Evolutionary conservation across 2,888 invertebrate genomes (phyloP), one percentile per base, ranked within the genome.

Genomic region (Cheilosia pagana): DNA sequence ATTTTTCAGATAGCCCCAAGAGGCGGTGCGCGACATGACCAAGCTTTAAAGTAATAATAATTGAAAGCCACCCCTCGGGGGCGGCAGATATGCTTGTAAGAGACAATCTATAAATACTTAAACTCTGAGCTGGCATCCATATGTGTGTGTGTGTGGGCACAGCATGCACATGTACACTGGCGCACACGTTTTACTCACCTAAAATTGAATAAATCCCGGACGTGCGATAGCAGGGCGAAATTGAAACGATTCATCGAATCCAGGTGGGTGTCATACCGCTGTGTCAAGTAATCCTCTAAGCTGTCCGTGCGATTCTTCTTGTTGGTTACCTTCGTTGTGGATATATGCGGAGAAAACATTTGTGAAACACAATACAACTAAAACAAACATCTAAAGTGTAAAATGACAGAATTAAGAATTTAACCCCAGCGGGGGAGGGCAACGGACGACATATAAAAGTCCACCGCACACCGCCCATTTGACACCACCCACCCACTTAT

Each of bases 191-290:
- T 59, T 77, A 82, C 92, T 92, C 91, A 95, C 95, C 93, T 94
- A 89, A 95, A 94, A 91, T 95, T 95, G 88, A 93, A 95, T 91
- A 95, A 93, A 87, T 95, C 94, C 86, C 92, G 90, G 75, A 95
- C 93, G 88, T 94, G 93, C 83, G 94, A 89, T 12, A 94, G 89
- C 5, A 94, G 92, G 78, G 93, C 94, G 89, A 93, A 94, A 89
- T 95, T 95, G 88, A 94, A 93, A 87, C 94, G 93, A 89, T 94
- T 93, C 92, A 95, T 92, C 0, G 94, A 93, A 90, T 95, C 95
- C 28, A 94, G 91, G 88, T 94, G 93, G 39, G 92, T 91, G 70
- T 93, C 92, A 23, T 91, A 91, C 5, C 93, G 93, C 55, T 92
- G 92, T 19, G 91, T 92, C 52, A 94, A 89, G 88, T 94, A 95